phyloP scores from a whole-genome alignment of 2,113 vertebrate species.

The Tetrao urogallus region DNA sequence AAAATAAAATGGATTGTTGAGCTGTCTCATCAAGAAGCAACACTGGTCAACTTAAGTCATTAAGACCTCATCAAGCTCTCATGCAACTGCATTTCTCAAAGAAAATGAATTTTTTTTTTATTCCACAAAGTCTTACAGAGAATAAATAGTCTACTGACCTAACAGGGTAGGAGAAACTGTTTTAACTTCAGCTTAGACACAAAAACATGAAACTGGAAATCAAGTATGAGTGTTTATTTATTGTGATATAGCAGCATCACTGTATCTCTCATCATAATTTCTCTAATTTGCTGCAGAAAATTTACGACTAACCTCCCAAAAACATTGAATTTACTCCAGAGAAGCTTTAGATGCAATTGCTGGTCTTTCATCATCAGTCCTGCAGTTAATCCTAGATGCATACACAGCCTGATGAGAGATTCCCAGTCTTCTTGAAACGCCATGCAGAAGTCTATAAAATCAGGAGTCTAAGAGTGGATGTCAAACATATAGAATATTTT shows the following conservation, averaged over 20 bases:
- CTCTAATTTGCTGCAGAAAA: neutral
- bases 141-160: neutral
- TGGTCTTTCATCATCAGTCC: neutral
- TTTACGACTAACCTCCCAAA: neutral
- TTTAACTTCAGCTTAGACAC: neutral
- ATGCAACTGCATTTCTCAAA: neutral
- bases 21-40: neutral
- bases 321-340: neutral
- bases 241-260: neutral
- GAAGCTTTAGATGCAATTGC: neutral
- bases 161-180: neutral
- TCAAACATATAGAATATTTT: neutral
- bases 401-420: neutral
- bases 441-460: neutral
- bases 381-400: neutral
- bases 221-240: neutral
- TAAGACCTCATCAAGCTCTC: conserved; percentile 2
- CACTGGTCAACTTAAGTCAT: neutral
- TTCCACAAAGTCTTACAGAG: neutral
- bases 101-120: neutral
- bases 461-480: neutral
- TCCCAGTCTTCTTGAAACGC: neutral
- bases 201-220: neutral
- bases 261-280: neutral
- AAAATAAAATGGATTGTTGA: conserved; percentile 16